Evolutionary conservation across 2,888 invertebrate genomes (phyloP).

Genomic region (Agonopterix alstromeriana): DNA sequence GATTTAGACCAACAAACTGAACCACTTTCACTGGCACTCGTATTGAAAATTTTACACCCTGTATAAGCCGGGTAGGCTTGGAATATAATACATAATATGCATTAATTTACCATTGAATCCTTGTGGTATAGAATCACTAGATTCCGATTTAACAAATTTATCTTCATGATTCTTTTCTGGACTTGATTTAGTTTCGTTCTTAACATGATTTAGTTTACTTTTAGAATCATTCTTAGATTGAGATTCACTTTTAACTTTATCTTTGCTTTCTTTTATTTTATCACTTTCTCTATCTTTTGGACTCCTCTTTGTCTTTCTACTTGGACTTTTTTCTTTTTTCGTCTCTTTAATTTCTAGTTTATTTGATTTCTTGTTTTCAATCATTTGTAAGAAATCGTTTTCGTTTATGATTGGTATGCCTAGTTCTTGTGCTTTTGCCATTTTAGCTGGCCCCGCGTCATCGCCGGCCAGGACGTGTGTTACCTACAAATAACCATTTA

Average conservation of each 20-base stretch:
- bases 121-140: not conserved
- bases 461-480: constrained; percentile 90
- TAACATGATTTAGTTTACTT: constrained; percentile 9
- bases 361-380: constrained; percentile 41
- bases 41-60: too few species aligned
- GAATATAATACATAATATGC: too few species aligned
- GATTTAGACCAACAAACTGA: too few species aligned
- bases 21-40: too few species aligned
- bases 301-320: constrained; percentile 16
- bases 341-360: constrained; percentile 19
- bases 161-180: constrained; percentile 12
- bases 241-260: constrained; percentile 3
- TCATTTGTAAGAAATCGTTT: constrained; percentile 88
- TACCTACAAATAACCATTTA: constrained; percentile 52
- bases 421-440: constrained; percentile 83
- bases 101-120: not conserved
- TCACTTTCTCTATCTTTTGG: constrained; percentile 13
- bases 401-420: constrained; percentile 86
- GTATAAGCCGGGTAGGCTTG: too few species aligned
- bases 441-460: constrained; percentile 90
- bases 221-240: constrained; percentile 3
- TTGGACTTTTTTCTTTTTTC: constrained; percentile 25
- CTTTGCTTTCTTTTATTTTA: not conserved
- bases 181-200: constrained; percentile 17
- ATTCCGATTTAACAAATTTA: not conserved